These are phyloP conservation scores for Drosophila azteca DNA, from an alignment of 1,140 invertebrate genomes.

Conservation along the genomic window DNA sequence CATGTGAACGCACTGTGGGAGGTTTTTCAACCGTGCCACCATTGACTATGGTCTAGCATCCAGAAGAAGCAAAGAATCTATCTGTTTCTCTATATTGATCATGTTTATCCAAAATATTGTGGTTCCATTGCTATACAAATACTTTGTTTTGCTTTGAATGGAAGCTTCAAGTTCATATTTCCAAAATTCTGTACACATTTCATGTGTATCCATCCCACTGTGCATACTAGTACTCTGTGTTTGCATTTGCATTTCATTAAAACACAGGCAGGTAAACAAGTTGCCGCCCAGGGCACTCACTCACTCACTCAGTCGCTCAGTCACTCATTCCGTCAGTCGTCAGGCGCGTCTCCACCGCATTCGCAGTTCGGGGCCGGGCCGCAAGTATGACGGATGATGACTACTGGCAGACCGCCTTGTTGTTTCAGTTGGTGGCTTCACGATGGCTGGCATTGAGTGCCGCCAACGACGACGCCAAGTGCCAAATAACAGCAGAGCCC, in stretches of 20 bases:
- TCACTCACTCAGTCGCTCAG: slow-evolving; percentile 15
- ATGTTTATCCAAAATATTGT: too few species aligned
- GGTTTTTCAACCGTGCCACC: neutral
- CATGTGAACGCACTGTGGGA: slow-evolving; percentile 27
- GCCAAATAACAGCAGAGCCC: slow-evolving; percentile 40
- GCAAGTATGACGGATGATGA: slow-evolving; percentile 40
- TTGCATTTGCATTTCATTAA: slow-evolving; percentile 81
- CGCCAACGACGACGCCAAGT: slow-evolving; percentile 26
- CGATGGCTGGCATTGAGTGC: slow-evolving; percentile 51
- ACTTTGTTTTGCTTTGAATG: too few species aligned
- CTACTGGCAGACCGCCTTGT: slow-evolving; percentile 32
- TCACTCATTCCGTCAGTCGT: slow-evolving; percentile 10
- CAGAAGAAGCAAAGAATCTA: too few species aligned
- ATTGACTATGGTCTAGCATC: neutral
- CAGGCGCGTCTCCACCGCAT: slow-evolving; percentile 3
- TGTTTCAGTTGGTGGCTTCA: slow-evolving; percentile 40
- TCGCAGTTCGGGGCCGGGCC: neutral
- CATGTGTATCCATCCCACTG: slow-evolving; percentile 14
- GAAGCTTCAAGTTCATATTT: too few species aligned
- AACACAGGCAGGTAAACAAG: slow-evolving; percentile 71
- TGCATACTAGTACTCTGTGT: slow-evolving; percentile 48
- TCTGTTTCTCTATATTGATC: too few species aligned
- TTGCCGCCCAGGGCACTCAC: slow-evolving; percentile 47
- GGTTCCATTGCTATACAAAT: too few species aligned
- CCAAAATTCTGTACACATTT: neutral